Base-by-base conservation (phyloP, 2,797 vertebrate genomes). In the Bradypodion pumilum region DNA sequence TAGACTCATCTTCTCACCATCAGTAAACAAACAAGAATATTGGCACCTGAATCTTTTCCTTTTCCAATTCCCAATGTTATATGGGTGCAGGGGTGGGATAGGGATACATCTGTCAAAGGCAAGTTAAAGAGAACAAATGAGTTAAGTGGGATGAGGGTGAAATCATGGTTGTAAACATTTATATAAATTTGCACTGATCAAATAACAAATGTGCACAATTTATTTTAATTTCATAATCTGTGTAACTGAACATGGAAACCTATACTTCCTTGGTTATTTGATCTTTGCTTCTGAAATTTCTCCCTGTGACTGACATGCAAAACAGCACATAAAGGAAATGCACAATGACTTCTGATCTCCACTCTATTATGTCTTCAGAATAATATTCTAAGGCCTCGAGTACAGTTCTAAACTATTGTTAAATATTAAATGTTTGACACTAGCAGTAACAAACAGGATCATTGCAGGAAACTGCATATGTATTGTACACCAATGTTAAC, bases 101-200 rank as follows among this genome's bases (percentile, higher is more conserved):
- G 10, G 46, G 4, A 49, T 49, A 49, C 12, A 82, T 9, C 6
- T 76, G 2, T 68, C 76, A 80, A 82, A 69, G 82, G 7, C 35
- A 84, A 86, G 9, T 49, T 84, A 84, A 84, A 70, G 25, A 81
- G 1, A 85, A 1, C 0, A 86, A 89, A 85, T 19, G 21, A 90
- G 6, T 7, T 78, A 52, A 23, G 0, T 60, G 46, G 60, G 2
- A 74, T 62, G 0, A 0, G 7, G 59, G 42, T 56, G 2, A 2
- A 78, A 42, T 44, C 52, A 1, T 32, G 23, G 3, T 21, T 4
- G 32, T 3, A 66, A 83, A 69, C 1, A 0, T 84, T 80, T 77
- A 59, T 5, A 82, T 66, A 35, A 10, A 8, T 69, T 88, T 87
- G 85, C 81, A 80, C 21, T 81, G 72, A 85, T 70, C 21, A 69